Base-by-base conservation (phyloP, 2,797 vertebrate species). In the Coluber constrictor region DNA sequence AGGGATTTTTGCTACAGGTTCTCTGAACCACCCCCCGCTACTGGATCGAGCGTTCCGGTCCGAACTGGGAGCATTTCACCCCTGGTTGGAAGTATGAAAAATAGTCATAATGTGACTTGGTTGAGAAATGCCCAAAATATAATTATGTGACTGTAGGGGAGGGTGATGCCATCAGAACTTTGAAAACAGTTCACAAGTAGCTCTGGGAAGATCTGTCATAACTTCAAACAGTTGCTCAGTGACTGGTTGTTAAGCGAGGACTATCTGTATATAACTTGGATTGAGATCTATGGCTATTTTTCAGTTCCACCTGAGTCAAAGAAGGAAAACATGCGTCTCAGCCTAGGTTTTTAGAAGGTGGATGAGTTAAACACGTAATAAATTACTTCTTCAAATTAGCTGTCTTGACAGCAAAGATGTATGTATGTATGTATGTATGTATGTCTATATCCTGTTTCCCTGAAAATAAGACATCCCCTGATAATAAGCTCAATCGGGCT, bases 41-140 rank as follows among this genome's bases (percentile, higher is more conserved):
- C 47, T 1, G 7, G 47, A 51, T 51, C 47, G 5, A 6, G 47
- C 0, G 1, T 7, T 51, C 47, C 47, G 0, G 1, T 51, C 47
- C 1, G 0, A 51, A 51, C 47, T 6, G 0, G 47, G 47, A 51
- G 47, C 47, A 51, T 51, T 51, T 51, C 47, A 51, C 47, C 47
- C 47, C 47, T 47, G 47, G 15, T 74, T 74, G 15, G 10, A 54
- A 54, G 9, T 54, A 54, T 54, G 51, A 54, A 54, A 54, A 54
- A 10, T 3, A 54, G 9, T 54, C 51, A 54, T 54, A 54, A 54
- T 5, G 11, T 29, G 61, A 13, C 61, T 11, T 5, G 27, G 61
- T 29, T 63, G 11, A 63, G 11, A 63, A 63, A 29, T 29, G 61
- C 27, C 61, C 11, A 29, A 63, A 63, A 63, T 63, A 29, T 3